These are phyloP conservation scores for Papilio polytes DNA, from an alignment of 1,140 invertebrate species.

Conservation along the genomic window DNA sequence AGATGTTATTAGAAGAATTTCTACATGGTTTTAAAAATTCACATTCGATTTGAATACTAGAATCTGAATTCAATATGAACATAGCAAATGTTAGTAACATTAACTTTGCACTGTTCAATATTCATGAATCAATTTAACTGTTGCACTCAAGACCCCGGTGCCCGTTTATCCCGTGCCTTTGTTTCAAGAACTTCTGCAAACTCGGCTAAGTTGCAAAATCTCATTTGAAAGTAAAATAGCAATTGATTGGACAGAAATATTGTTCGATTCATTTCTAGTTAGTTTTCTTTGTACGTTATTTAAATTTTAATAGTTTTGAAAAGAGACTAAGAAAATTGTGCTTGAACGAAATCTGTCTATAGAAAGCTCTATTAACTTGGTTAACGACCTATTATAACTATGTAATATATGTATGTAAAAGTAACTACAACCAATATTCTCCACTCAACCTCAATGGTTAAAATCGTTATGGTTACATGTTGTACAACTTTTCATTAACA, in stretches of 20 bases:
- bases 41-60: no score
- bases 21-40: no score
- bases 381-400: neutral
- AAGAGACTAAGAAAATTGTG: neutral
- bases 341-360: neutral
- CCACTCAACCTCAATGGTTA: no score
- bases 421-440: no score
- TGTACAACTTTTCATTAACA: no score
- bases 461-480: no score
- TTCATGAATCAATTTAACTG: slow-evolving; percentile 29
- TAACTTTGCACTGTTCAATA: slow-evolving; percentile 21
- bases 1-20: no score
- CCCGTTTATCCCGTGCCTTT: slow-evolving; percentile 18
- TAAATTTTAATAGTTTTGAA: neutral
- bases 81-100: slow-evolving; percentile 21
- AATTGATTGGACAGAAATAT: slow-evolving; percentile 26
- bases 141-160: slow-evolving; percentile 23
- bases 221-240: slow-evolving; percentile 28
- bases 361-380: neutral
- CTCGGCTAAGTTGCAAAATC: slow-evolving; percentile 20
- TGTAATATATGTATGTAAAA: no score
- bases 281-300: neutral
- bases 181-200: slow-evolving; percentile 19
- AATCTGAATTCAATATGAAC: neutral
- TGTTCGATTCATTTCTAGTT: slow-evolving; percentile 2